Evolutionary conservation across 2,888 invertebrate species (phyloP).

Genomic region (Alviniconcha strummeri): DNA sequence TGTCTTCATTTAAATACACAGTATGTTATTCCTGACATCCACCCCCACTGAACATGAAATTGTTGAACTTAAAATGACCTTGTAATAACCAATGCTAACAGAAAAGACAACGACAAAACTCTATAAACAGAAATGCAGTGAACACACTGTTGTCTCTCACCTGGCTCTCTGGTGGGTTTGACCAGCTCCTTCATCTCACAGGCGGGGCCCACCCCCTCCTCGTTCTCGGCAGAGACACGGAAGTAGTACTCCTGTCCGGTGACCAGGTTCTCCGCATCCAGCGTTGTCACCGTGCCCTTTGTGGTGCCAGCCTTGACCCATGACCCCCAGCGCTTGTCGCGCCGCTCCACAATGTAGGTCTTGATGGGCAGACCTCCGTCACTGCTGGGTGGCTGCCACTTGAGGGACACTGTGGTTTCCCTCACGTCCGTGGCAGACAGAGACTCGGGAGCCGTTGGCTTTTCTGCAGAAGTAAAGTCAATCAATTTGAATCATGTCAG

Average conservation of each 20-base stretch:
- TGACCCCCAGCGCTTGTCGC: slow-evolving; percentile 61
- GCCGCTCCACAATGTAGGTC: slow-evolving; percentile 64
- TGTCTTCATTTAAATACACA: too few species aligned
- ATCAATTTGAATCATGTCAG: too few species aligned
- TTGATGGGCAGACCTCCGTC: slow-evolving; percentile 68
- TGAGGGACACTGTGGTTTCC: slow-evolving; percentile 51
- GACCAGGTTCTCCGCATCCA: slow-evolving; percentile 57
- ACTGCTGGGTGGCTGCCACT: slow-evolving; percentile 72
- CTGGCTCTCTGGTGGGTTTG: slow-evolving; percentile 54
- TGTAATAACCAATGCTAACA: too few species aligned
- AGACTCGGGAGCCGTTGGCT: slow-evolving; percentile 58
- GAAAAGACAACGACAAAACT: too few species aligned
- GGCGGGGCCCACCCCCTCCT: slow-evolving; percentile 66
- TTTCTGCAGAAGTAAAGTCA: slow-evolving; percentile 25
- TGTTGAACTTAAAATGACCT: too few species aligned
- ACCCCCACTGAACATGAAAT: too few species aligned
- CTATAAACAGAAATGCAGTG: too few species aligned
- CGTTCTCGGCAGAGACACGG: slow-evolving; percentile 69
- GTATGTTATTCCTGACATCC: too few species aligned
- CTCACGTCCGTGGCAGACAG: slow-evolving; percentile 60
- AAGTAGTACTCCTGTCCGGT: slow-evolving; percentile 70
- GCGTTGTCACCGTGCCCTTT: slow-evolving; percentile 53
- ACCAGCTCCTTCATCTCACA: slow-evolving; percentile 60
- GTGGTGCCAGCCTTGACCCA: slow-evolving; percentile 62
- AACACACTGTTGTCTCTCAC: slow-evolving; percentile 24